Conservation (phyloP, 2,888 invertebrate genomes). For the Acleris holmiana region DNA sequence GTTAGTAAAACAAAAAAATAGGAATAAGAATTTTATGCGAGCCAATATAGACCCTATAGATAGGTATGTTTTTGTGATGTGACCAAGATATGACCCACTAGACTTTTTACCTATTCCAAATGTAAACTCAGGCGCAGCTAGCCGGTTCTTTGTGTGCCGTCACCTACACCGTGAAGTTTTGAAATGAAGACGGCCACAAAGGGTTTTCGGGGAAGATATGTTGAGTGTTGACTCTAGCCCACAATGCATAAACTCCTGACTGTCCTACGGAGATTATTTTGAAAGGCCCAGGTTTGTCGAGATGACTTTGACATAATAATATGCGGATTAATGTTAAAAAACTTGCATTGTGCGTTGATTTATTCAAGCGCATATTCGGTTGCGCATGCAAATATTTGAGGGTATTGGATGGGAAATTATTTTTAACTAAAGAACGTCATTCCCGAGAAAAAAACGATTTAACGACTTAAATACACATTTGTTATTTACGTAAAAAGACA, state of each 20-base stretch:
- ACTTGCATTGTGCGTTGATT: constrained; percentile 45
- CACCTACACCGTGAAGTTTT: constrained; percentile 69
- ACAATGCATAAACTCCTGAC: constrained; percentile 75
- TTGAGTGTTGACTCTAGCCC: constrained; percentile 74
- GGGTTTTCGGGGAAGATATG: constrained; percentile 68
- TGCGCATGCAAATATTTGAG: constrained; percentile 24
- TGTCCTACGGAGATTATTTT: constrained; percentile 70
- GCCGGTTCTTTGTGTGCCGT: constrained; percentile 35
- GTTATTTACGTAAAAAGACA: too few species aligned
- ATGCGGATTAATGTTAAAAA: constrained; percentile 52
- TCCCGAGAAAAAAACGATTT: too few species aligned
- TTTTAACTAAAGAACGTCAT: background rate
- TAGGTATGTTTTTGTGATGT: too few species aligned
- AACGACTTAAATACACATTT: too few species aligned
- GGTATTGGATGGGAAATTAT: background rate
- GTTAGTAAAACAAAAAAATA: too few species aligned
- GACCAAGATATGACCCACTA: background rate
- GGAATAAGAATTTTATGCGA: too few species aligned
- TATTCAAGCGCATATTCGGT: constrained; percentile 42
- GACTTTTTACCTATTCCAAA: constrained; percentile 24
- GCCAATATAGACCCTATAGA: too few species aligned
- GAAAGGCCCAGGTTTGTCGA: constrained; percentile 68
- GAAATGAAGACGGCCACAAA: constrained; percentile 69
- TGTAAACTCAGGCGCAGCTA: constrained; percentile 17
- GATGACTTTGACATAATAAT: constrained; percentile 69